Evolutionary conservation across 2,113 vertebrate species (phyloP), one percentile per base, ranked within the genome.

Genomic region (Atherinomorus stipes): DNA sequence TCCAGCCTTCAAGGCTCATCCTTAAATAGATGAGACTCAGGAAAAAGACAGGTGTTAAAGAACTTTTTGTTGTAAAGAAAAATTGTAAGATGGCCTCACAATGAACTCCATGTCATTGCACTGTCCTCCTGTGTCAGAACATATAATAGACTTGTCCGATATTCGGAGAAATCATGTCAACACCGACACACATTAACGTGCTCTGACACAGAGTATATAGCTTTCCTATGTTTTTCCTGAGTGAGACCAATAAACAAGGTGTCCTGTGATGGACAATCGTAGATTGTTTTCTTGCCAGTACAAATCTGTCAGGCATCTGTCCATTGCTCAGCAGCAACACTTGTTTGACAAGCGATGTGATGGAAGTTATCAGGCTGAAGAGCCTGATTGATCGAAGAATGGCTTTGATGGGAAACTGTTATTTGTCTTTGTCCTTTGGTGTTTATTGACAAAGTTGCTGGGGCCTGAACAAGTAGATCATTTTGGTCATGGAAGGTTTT

Each of bases 201-300:
- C 49, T 34, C 31, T 2, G 70, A 86, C 78, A 50, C 23, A 0
- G 11, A 49, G 64, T 79, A 44, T 31, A 58, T 26, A 49, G 60
- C 25, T 12, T 66, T 28, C 51, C 47, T 23, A 22, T 78, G 57
- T 47, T 75, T 66, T 71, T 7, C 63, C 56, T 21, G 71, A 79
- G 74, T 62, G 54, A 75, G 64, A 45, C 28, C 47, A 60, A 65
- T 80, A 82, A 88, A 85, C 80, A 59, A 72, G 28, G 70, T 59
- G 74, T 58, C 19, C 13, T 8, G 23, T 88, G 90, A 88, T 87
- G 83, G 87, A 88, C 87, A 87, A 87, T 90, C 81, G 78, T 69
- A 42, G 61, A 42, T 42, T 83, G 65, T 74, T 86, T 84, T 81
- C 72, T 77, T 62, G 65, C 64, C 64, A 56, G 74, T 19, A 23